A percentile compares a stretch with the other conserved stretches of the same genome.
Conservation (phyloP, 2,888 invertebrate genomes). For the Ormyrus nitidulus region DNA sequence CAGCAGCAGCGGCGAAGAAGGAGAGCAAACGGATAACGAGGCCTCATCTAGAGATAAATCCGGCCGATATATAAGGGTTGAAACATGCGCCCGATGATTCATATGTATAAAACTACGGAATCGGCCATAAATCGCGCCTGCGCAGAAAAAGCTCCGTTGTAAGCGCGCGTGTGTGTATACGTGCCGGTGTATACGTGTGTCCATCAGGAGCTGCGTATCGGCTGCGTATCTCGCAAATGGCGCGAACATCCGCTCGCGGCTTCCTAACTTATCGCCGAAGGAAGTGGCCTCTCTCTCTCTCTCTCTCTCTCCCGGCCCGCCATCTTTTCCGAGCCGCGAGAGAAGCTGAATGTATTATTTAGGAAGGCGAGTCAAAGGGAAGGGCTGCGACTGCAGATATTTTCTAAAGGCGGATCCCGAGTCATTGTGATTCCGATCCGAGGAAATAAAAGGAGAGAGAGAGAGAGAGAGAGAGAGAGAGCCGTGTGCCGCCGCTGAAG, state of each 20-base stretch:
- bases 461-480: neutral
- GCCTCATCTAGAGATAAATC: conserved; percentile 53
- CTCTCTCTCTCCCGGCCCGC: neutral
- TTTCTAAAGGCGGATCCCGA: conserved; percentile 50
- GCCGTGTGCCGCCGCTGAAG: neutral
- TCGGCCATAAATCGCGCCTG: conserved; percentile 24
- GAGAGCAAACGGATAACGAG: conserved; percentile 39
- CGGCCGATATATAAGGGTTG: conserved; percentile 12
- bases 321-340: too few relatives aligned
- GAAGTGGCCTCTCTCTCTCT: conserved; percentile 66
- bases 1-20: neutral
- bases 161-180: neutral
- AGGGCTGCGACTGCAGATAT: conserved; percentile 48
- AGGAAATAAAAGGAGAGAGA: conserved; percentile 34
- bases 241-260: conserved; percentile 73
- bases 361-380: conserved; percentile 37
- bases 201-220: conserved; percentile 51
- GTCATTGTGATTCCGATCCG: conserved; percentile 50
- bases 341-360: conserved; percentile 30
- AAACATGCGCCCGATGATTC: conserved; percentile 51
- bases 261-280: conserved; percentile 73
- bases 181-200: neutral
- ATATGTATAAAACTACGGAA: conserved; percentile 44
- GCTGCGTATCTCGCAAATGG: conserved; percentile 70
- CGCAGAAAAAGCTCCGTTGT: neutral